Evolutionary conservation across 35 echinoderm and acorn worm species (phyloP).

Genomic region (Stichopus chloronotus): DNA sequence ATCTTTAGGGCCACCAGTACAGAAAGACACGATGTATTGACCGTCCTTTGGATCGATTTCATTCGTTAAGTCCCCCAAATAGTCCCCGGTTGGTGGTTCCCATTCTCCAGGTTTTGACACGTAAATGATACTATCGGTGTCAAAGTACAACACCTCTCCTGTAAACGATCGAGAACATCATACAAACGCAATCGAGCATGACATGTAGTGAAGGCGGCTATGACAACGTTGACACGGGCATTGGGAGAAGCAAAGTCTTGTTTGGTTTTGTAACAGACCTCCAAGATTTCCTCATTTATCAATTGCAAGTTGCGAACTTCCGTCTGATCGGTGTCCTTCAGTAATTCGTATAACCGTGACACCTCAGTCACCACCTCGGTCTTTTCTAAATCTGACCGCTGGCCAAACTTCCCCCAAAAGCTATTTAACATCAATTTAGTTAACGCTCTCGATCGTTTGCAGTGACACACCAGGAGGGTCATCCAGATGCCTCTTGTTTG

Average conservation of each 20-base stretch:
- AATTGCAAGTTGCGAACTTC: constrained; percentile 56
- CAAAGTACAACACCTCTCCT: too few species aligned
- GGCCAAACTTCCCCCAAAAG: too few species aligned
- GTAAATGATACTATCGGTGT: too few species aligned
- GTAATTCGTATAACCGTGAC: constrained; percentile 46
- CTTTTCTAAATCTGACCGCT: too few species aligned
- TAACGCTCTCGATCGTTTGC: constrained; percentile 45
- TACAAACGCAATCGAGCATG: constrained; percentile 71
- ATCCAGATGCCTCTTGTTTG: too few species aligned
- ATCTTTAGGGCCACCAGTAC: too few species aligned
- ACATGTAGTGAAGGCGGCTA: constrained; percentile 76
- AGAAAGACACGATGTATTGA: too few species aligned
- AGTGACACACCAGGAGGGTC: constrained; percentile 68
- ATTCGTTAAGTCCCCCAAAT: neutral
- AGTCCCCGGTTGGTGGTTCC: constrained; percentile 9
- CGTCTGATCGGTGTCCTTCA: constrained; percentile 10
- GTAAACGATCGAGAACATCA: constrained; percentile 67
- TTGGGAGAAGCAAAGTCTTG: constrained; percentile 59
- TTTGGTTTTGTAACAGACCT: constrained; percentile 58
- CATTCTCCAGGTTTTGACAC: constrained; percentile 26
- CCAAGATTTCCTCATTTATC: constrained; percentile 53
- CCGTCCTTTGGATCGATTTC: neutral
- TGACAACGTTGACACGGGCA: constrained; percentile 68
- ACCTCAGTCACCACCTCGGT: constrained; percentile 46
- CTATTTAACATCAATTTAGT: constrained; percentile 71